Base-by-base conservation (phyloP, 2,113 vertebrate genomes). In the Sinocyclocheilus anophthalmus region DNA sequence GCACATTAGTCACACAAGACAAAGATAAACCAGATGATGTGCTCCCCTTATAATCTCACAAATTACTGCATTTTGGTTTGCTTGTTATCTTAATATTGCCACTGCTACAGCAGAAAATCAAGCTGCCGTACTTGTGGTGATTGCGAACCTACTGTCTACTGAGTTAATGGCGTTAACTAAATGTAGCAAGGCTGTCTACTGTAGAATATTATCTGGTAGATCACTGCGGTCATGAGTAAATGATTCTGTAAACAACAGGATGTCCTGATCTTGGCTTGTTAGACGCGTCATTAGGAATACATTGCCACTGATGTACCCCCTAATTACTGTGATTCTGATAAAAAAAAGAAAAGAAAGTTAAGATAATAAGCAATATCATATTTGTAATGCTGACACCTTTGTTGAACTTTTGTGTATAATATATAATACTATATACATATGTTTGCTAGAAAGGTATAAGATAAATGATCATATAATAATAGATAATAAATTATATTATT, bases 1-100 rank as follows among this genome's bases (percentile, higher is more conserved):
- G 81, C 12, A 20, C 48, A 72, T 83, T 72, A 72, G 65, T 83
- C 81, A 83, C 30, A 81, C 61, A 48, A 67, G 61, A 67, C 59
- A 81, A 65, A 81, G 81, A 72, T 72, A 83, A 83, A 83, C 65
- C 45, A 55, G 81, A 83, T 83, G 65, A 83, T 70, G 26, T n/a
- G 24, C 45, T 83, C 26, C 24, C 42, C 10, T 69, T 53, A 53
- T 55, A 50, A 42, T 11, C 65, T 37, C 18, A 37, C 67, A 72
- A 72, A 14, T 39, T 18, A 55, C 48, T 70, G 39, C 9, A 65
- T 26, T 81, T 83, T 55, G 48, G 9, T 55, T 55, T 55, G 14
- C 63, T 33, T 53, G 42, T 50, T 82, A 50, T 82, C 61, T 69
- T 69, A 11, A 3, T 48, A 24, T 81, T 65, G 78, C 39, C 24